Evolutionary conservation across 1,140 invertebrate species (phyloP).

Genomic region (Macrosteles quadrilineatus): DNA sequence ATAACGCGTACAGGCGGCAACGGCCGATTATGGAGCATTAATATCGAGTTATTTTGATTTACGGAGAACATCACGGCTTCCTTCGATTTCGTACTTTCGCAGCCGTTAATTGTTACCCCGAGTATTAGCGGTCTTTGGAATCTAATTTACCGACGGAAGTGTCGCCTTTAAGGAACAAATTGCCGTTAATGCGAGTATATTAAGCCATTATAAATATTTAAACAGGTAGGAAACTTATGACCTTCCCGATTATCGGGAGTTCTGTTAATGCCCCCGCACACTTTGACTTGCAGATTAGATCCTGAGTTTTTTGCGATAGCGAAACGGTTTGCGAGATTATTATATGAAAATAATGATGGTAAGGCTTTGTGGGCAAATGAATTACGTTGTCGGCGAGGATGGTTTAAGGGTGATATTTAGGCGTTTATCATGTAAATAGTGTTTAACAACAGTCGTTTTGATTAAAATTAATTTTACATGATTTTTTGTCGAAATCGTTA

Average conservation of each 20-base stretch:
- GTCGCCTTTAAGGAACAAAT: conserved; percentile 4
- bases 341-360: background rate
- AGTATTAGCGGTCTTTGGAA: background rate
- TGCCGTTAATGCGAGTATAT: background rate
- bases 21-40: conserved; percentile 4
- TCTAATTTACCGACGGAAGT: background rate
- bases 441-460: too few species aligned
- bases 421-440: too few species aligned
- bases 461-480: too few species aligned
- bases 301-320: background rate
- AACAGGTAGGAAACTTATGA: conserved; percentile 8
- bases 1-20: background rate
- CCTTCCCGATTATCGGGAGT: background rate
- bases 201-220: conserved; percentile 9
- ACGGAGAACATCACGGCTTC: background rate
- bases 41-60: conserved; percentile 3
- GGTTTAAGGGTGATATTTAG: background rate
- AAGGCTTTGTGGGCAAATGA: background rate
- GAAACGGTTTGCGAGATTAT: background rate
- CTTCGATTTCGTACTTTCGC: background rate
- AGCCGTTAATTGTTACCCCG: background rate
- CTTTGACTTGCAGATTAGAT: conserved; percentile 1
- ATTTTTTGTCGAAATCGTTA: background rate
- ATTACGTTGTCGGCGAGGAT: too few species aligned
- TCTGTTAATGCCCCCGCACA: background rate